phyloP scores from a whole-genome alignment of 2,113 vertebrate genomes.

The Albula goreensis region DNA sequence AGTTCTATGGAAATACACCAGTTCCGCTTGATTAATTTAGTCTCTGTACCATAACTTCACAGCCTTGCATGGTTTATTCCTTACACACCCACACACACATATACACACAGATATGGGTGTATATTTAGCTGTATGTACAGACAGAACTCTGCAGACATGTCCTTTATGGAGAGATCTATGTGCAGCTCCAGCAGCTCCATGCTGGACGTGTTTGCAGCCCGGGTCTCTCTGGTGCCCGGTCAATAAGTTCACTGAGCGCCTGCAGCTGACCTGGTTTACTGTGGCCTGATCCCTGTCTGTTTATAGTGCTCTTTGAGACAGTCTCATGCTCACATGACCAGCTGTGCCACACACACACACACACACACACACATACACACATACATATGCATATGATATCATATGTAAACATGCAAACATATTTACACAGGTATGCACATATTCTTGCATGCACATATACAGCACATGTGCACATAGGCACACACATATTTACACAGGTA shows the following conservation, averaged over 20 bases:
- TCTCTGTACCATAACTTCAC: too few species aligned
- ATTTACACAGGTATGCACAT: background rate
- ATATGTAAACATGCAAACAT: background rate
- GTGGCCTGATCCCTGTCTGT: background rate
- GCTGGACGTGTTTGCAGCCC: background rate
- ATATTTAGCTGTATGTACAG: background rate
- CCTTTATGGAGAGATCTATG: too few species aligned
- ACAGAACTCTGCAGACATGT: too few species aligned
- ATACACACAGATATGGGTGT: background rate
- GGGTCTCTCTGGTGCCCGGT: background rate
- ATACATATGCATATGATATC: background rate
- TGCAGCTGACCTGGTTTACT: constrained; percentile 1
- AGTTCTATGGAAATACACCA: too few species aligned
- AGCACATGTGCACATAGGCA: too few species aligned
- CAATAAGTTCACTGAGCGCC: background rate
- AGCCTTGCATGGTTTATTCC: too few species aligned
- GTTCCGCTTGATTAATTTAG: too few species aligned
- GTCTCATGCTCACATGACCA: background rate
- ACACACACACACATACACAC: background rate
- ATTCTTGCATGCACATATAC: too few species aligned
- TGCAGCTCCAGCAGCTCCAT: background rate
- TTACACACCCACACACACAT: too few species aligned
- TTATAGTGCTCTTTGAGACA: background rate
- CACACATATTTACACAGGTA: too few species aligned
- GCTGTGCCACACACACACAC: background rate